Conservation (phyloP, 2,888 invertebrate genomes). For the Amphipyra berbera region DNA sequence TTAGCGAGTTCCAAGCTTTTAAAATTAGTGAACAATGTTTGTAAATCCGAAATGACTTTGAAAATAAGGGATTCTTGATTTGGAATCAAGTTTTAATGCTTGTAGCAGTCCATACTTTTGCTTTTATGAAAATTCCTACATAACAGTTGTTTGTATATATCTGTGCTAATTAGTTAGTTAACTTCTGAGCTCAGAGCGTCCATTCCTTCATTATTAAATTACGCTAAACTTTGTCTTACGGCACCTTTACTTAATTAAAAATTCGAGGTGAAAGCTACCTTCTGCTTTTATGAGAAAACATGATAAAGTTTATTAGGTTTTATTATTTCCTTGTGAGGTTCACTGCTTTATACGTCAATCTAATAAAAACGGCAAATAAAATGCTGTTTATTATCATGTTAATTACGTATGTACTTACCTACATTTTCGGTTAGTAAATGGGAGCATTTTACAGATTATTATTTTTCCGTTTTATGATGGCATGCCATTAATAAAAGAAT, state of each 20-base stretch:
- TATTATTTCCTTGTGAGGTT: constrained; percentile 28
- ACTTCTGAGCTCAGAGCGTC: constrained; percentile 39
- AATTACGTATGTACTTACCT: too few species aligned
- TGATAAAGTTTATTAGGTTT: constrained; percentile 37
- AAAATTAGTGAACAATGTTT: constrained; percentile 43
- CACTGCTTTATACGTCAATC: constrained; percentile 7
- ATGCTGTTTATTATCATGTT: neutral
- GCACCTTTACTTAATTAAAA: constrained; percentile 58
- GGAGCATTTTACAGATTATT: neutral
- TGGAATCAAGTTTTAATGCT: constrained; percentile 30
- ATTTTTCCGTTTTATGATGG: too few species aligned
- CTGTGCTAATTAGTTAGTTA: constrained; percentile 44
- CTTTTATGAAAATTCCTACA: constrained; percentile 38
- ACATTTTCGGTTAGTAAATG: neutral
- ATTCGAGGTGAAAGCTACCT: constrained; percentile 43
- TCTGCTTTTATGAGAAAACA: constrained; percentile 40
- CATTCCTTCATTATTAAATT: constrained; percentile 56
- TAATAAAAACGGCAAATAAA: constrained; percentile 16
- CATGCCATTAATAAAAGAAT: too few species aligned
- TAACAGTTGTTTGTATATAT: constrained; percentile 37
- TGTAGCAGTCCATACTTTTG: constrained; percentile 14
- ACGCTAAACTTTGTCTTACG: constrained; percentile 46
- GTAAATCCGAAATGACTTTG: constrained; percentile 36
- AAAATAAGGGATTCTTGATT: constrained; percentile 36
- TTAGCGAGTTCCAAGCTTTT: constrained; percentile 44